Conservation (phyloP, 2,797 vertebrate genomes). For the Aulostomus chinensis region DNA sequence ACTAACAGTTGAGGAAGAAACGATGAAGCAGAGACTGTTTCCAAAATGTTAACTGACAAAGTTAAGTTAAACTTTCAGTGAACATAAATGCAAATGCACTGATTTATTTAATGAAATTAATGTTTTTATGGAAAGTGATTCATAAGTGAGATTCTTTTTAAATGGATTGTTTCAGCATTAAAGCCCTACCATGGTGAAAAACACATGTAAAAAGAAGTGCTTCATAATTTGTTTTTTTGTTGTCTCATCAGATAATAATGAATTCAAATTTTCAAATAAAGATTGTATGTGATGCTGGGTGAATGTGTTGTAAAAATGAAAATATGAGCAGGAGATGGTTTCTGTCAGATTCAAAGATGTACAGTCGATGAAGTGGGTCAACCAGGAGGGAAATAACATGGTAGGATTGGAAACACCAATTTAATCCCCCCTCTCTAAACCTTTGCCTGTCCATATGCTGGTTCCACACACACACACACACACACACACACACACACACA, state of each 20-base stretch:
- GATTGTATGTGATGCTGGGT: not conserved
- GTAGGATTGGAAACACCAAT: constrained; percentile 24
- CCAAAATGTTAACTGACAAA: constrained; percentile 1
- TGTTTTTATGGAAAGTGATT: too few relatives aligned
- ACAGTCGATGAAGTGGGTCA: constrained; percentile 17
- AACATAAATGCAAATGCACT: not conserved
- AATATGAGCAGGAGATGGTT: not conserved
- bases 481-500: constrained; percentile 1
- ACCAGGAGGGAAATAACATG: constrained; percentile 21
- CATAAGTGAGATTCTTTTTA: too few relatives aligned
- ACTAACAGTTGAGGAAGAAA: constrained; percentile 4
- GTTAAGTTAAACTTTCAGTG: not conserved
- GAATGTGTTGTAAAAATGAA: not conserved
- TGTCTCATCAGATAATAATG: too few relatives aligned
- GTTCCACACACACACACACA: constrained; percentile 8
- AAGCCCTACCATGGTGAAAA: too few relatives aligned
- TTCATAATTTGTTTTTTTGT: not conserved
- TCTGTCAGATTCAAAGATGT: not conserved
- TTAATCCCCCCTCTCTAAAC: constrained; percentile 42
- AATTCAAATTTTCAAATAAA: not conserved
- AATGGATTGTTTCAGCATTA: too few relatives aligned
- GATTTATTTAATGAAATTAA: too few relatives aligned
- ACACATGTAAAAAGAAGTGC: not conserved
- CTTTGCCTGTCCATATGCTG: constrained; percentile 42
- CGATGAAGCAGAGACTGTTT: not conserved